Percentiles rank a stretch among this genome's conserved stretches.
Conservation (phyloP, 2,113 vertebrate genomes). For the Heliornis fulica region DNA sequence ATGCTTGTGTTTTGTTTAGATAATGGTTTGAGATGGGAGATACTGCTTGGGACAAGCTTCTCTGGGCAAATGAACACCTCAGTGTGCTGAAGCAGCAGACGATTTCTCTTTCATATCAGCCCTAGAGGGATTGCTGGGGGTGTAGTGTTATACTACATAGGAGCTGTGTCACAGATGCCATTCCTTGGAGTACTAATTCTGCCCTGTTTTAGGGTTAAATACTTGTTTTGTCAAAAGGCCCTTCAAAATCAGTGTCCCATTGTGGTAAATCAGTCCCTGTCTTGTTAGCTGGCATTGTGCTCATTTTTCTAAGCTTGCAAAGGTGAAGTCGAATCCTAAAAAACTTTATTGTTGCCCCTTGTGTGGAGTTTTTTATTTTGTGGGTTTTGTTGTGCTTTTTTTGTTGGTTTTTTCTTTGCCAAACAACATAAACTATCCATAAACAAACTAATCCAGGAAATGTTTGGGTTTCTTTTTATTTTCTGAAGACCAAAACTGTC, state of each 20-base stretch:
- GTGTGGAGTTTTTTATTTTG: no score
- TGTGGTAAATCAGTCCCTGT: not conserved
- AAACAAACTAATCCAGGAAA: not conserved
- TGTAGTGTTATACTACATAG: rapidly evolving
- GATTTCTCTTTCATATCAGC: not conserved
- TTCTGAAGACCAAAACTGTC: not conserved
- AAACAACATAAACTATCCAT: no score
- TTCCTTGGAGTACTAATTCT: not conserved
- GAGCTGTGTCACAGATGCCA: not conserved
- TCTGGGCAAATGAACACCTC: not conserved
- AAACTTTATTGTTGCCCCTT: not conserved
- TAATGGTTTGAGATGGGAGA: not conserved
- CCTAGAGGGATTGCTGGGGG: not conserved
- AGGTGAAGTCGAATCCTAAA: not conserved
- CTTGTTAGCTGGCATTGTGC: not conserved
- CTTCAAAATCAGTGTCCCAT: not conserved
- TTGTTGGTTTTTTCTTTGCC: no score
- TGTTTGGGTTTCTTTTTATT: not conserved
- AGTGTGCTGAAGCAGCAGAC: not conserved
- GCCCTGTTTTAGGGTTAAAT: not conserved
- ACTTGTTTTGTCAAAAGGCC: not conserved
- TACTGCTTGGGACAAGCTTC: not conserved
- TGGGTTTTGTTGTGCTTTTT: not conserved
- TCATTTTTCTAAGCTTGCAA: not conserved
- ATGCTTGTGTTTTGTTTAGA: not conserved